Percentiles rank a stretch among this genome's conserved stretches.
These are phyloP conservation scores for Priapulus caudatus DNA, from an alignment of 2,888 invertebrate species.

Conservation along the genomic window DNA sequence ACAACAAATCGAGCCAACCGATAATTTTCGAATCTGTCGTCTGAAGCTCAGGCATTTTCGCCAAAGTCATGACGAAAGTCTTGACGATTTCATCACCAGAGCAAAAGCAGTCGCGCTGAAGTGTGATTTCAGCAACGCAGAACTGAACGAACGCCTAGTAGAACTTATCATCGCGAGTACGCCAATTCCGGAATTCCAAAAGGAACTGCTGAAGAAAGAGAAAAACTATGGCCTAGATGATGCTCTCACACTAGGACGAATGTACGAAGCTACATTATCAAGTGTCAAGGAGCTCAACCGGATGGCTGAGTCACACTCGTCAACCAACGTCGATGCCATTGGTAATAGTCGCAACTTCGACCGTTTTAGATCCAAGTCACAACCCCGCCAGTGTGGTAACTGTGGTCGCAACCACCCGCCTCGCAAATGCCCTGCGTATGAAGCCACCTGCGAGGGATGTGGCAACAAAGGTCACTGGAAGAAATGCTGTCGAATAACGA, in stretches of 20 bases:
- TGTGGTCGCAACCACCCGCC: too few relatives aligned
- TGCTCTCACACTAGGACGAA: slow-evolving; percentile 9
- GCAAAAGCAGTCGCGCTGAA: slow-evolving; percentile 8
- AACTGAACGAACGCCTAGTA: slow-evolving; percentile 11
- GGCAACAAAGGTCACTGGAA: too few relatives aligned
- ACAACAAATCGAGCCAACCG: slow-evolving; percentile 7
- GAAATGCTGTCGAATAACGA: too few relatives aligned
- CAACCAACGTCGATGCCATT: too few relatives aligned
- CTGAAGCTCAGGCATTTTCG: slow-evolving; percentile 14
- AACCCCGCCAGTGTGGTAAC: slow-evolving; percentile 7
- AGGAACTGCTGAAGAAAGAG: slow-evolving; percentile 10
- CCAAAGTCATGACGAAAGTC: slow-evolving; percentile 11
- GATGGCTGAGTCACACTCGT: too few relatives aligned
- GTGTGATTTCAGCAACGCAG: slow-evolving; percentile 10
- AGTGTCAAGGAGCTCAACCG: too few relatives aligned
- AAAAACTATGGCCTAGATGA: slow-evolving; percentile 6
- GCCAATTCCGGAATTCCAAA: slow-evolving; percentile 10
- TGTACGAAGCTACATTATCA: too few relatives aligned
- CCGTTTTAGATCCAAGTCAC: too few relatives aligned
- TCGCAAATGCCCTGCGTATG: too few relatives aligned
- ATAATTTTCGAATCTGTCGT: slow-evolving; percentile 14
- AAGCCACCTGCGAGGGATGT: too few relatives aligned
- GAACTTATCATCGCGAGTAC: slow-evolving; percentile 15
- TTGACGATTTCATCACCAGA: slow-evolving; percentile 13
- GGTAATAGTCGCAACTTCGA: too few relatives aligned